These are phyloP conservation scores for Heliconius hermathena DNA, from an alignment of 1,140 invertebrate species.

Conservation along the genomic window DNA sequence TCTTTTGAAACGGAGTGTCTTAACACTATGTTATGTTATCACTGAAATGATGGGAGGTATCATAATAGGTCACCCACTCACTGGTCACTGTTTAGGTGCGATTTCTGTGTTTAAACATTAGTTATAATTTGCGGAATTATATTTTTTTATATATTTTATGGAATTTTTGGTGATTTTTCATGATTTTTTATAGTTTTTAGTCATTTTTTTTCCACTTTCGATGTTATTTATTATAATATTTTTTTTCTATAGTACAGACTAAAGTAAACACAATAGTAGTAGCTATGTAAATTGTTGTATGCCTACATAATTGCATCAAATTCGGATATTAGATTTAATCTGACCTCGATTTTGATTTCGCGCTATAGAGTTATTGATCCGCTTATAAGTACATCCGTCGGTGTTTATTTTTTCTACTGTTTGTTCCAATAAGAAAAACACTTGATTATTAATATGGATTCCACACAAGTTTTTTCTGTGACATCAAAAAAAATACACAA, in stretches of 20 bases:
- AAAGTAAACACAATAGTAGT: background rate
- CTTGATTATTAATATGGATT: too few relatives aligned
- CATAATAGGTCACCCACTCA: background rate
- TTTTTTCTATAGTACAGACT: background rate
- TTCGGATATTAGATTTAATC: constrained; percentile 20
- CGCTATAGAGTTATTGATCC: constrained; percentile 31
- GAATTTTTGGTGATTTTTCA: background rate
- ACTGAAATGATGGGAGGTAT: background rate
- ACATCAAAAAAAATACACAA: background rate
- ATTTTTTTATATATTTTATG: background rate
- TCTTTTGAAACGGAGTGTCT: background rate
- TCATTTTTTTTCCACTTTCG: background rate
- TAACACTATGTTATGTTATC: constrained; percentile 5
- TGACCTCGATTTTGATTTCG: constrained; percentile 28
- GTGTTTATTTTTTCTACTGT: background rate
- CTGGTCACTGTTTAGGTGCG: background rate
- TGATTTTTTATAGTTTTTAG: background rate
- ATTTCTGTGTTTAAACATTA: background rate
- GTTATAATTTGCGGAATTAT: background rate
- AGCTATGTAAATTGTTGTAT: background rate
- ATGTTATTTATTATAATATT: background rate
- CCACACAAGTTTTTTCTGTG: background rate
- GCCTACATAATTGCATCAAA: constrained; percentile 4
- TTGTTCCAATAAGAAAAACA: background rate
- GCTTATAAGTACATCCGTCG: constrained; percentile 19